Evolutionary conservation across 53 echinoderm and acorn worm genomes (phyloP), one percentile per base, ranked within the genome.

Genomic region (Holothuria scabra): DNA sequence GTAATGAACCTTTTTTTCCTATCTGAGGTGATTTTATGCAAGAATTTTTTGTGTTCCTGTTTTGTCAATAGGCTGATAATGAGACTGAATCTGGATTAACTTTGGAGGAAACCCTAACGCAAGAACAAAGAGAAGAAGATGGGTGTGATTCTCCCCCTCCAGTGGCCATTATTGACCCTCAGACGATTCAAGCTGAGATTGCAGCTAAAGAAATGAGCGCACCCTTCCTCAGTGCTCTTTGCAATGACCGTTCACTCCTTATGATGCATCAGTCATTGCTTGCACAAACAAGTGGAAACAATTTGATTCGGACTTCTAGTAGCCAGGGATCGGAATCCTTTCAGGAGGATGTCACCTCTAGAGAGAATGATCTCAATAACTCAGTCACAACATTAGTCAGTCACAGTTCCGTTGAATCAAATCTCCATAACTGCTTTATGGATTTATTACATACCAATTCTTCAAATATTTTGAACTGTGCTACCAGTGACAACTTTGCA

Each of bases 391-490:
- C 94, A 2, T 81, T 99, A 16, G 91, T 94, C 65, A 99, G 95
- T 35, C 94, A 99, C 84, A 99, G 99, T 84, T 99, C 99, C 23
- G 85, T 99, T 21, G 99, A 99, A 56, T 99, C 99, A 1, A 93
- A 99, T 84, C 92, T 96, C 72, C 93, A 93, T 48, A 87, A 90
- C 48, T 90, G 90, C 24, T 83, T 87, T 20, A 69, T 76, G 63
- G 94, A 91, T 32, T 62, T 69, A 18, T 41, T 89, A n/a, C 89
- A 89, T 37, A 87, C 85, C 46, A 91, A 76, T 74, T 90, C 93
- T 8, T 89, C 87, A 34, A 91, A 86, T 72, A 84, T 93, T 32
- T 55, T 93, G 28, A 81, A 83, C 23, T 85, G 85, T 25, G 37
- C 75, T 21, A 37, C 87, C 11, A 65, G 67, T 1, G 67, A 76